Conservation (phyloP, 2,797 vertebrate species). For the Enteromius fasciolatus region DNA sequence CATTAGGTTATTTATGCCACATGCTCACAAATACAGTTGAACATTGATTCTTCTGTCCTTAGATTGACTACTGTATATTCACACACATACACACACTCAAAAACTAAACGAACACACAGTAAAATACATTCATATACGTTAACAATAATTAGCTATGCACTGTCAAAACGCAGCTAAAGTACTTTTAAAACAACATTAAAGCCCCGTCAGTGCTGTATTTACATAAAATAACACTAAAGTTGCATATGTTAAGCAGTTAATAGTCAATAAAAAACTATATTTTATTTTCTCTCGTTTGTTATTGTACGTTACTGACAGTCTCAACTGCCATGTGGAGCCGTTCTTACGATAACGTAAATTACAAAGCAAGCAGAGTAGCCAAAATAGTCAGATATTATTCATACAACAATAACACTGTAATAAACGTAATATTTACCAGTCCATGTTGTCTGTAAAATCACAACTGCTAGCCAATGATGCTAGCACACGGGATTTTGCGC, state of each 20-base stretch:
- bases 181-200: neutral
- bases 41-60: neutral
- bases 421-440: constrained; percentile 28
- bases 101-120: neutral
- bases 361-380: neutral
- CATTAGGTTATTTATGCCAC: neutral
- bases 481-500: constrained; percentile 21
- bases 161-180: neutral
- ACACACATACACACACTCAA: neutral
- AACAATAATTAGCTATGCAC: neutral
- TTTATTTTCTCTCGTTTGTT: neutral
- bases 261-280: neutral
- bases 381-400: neutral
- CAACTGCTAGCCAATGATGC: constrained; percentile 2
- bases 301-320: neutral
- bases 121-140: neutral
- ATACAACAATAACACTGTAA: neutral
- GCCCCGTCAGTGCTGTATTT: neutral
- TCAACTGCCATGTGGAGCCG: neutral
- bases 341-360: neutral
- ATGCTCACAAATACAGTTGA: neutral
- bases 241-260: neutral
- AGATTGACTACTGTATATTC: neutral
- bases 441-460: neutral
- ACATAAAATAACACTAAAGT: neutral